Evolutionary conservation across 2,888 invertebrate genomes (phyloP).

Genomic region (Synergus itoensis): DNA sequence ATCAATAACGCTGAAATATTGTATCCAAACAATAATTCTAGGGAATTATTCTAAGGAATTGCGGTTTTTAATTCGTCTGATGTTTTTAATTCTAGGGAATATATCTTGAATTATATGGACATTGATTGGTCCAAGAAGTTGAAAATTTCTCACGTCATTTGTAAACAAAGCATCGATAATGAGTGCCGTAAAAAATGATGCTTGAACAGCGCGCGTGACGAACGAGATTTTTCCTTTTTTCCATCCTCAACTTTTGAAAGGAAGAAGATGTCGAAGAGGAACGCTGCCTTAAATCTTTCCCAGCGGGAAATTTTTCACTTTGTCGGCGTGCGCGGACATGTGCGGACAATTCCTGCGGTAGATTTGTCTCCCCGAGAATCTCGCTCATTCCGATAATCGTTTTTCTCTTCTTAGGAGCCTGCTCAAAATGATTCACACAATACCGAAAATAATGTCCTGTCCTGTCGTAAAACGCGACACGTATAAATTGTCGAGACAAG

Average conservation of each 20-base stretch:
- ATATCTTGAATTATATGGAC: background rate
- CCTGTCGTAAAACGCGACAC: conserved; percentile 9
- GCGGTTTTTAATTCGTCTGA: too few relatives aligned
- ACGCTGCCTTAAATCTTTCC: conserved; percentile 60
- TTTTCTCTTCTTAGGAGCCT: background rate
- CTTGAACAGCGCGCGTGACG: conserved; percentile 36
- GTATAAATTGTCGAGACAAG: conserved; percentile 1
- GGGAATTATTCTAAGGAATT: too few relatives aligned
- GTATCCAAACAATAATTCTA: too few relatives aligned
- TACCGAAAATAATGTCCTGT: background rate
- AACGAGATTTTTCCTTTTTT: conserved; percentile 43
- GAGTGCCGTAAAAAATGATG: conserved; percentile 18
- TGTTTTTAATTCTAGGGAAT: background rate
- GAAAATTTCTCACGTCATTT: conserved; percentile 22
- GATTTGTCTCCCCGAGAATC: conserved; percentile 72
- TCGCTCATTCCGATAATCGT: conserved; percentile 46
- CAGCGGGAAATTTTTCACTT: conserved; percentile 70
- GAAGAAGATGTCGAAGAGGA: conserved; percentile 50
- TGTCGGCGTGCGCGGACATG: conserved; percentile 75
- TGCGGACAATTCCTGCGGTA: conserved; percentile 76
- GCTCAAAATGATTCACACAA: background rate
- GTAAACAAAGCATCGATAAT: conserved; percentile 2
- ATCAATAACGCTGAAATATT: too few relatives aligned
- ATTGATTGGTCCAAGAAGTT: background rate
- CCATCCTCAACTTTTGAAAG: conserved; percentile 47